These are phyloP conservation scores for Philotrypesis tridentata DNA, from an alignment of 1,140 invertebrate genomes.

Conservation along the genomic window DNA sequence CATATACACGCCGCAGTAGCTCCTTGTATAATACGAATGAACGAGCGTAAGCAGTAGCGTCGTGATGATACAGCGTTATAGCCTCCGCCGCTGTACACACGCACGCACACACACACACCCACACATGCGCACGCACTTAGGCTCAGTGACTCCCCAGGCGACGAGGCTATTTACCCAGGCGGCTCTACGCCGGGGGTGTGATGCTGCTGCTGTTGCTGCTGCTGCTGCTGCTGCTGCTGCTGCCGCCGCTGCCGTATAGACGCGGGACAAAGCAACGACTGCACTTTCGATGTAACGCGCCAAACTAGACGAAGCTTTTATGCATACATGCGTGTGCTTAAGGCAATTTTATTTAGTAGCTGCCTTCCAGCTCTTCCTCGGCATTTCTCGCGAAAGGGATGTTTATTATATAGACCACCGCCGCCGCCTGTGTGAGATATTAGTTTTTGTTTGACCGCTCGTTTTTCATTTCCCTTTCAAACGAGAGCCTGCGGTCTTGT, in stretches of 20 bases:
- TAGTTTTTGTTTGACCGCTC: background rate
- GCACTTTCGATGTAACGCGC: no score
- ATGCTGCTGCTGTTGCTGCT: no score
- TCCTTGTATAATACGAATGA: background rate
- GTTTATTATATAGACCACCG: background rate
- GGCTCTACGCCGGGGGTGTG: background rate
- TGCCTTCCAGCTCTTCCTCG: no score
- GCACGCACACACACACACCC: no score
- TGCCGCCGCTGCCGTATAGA: no score
- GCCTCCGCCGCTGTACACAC: background rate
- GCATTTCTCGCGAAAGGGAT: background rate
- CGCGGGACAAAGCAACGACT: background rate
- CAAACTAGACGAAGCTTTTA: no score
- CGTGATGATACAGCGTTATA: background rate
- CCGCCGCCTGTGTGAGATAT: background rate
- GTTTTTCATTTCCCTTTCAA: background rate
- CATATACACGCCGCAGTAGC: no score
- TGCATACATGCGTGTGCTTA: no score
- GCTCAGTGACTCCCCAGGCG: background rate
- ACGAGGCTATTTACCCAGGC: conserved; percentile 8
- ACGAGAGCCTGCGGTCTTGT: background rate
- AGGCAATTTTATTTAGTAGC: no score
- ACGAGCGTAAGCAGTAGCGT: background rate
- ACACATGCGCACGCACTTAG: background rate
- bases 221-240: no score